phyloP scores from a whole-genome alignment of 2,888 invertebrate genomes.

The Neuroscelio doddi region DNA sequence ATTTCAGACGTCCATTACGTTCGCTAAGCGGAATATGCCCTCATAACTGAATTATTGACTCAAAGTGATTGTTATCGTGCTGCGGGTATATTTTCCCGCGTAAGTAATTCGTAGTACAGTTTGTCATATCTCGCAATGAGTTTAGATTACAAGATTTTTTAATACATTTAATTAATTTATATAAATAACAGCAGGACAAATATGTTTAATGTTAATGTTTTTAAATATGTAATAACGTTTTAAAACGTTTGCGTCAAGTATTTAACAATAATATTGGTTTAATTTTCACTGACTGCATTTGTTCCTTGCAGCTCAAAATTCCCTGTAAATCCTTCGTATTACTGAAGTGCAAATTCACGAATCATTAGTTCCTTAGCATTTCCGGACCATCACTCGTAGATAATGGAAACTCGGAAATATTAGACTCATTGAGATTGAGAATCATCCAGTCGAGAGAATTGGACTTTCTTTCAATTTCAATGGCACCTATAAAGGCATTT shows the following conservation, averaged over 20 bases:
- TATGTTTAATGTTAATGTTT: too few species aligned
- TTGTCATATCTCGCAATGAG: conserved; percentile 16
- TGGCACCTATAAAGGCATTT: conserved; percentile 21
- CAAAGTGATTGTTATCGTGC: conserved; percentile 50
- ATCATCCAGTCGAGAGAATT: conserved; percentile 31
- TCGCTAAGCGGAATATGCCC: conserved; percentile 34
- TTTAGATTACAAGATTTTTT: not conserved
- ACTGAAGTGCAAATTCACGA: conserved; percentile 22
- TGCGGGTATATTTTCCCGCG: conserved; percentile 37
- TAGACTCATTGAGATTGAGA: conserved; percentile 31
- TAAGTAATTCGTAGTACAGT: conserved; percentile 31
- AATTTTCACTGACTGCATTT: too few species aligned
- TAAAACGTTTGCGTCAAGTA: not conserved
- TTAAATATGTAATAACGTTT: too few species aligned
- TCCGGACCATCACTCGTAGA: conserved; percentile 11
- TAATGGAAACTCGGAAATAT: conserved; percentile 30
- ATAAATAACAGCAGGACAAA: too few species aligned
- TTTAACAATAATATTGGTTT: too few species aligned
- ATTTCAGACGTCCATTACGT: conserved; percentile 49
- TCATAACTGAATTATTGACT: conserved; percentile 53
- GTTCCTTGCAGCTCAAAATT: not conserved
- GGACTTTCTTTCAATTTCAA: conserved; percentile 30
- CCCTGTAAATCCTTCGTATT: conserved; percentile 12
- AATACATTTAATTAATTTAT: too few species aligned
- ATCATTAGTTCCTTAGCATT: conserved; percentile 25